These are phyloP conservation scores for Arothron firmamentum DNA, from an alignment of 2,113 vertebrate species.

Conservation along the genomic window DNA sequence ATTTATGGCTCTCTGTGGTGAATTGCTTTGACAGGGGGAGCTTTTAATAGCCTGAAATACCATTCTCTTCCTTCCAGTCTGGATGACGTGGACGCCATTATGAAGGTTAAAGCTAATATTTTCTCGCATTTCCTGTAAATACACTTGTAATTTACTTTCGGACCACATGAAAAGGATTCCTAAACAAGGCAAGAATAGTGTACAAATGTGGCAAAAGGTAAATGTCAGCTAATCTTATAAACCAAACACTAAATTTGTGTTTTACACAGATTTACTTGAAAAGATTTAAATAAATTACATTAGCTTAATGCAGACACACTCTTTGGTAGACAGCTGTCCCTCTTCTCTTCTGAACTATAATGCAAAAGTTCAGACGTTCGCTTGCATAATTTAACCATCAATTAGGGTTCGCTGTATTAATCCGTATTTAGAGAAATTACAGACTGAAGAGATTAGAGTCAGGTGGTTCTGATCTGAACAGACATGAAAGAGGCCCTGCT, in stretches of 20 bases:
- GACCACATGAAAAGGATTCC: no score
- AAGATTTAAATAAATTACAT: slow-evolving; percentile 35
- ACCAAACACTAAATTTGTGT: no score
- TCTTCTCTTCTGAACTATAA: slow-evolving; percentile 22
- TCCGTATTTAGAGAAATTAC: neutral
- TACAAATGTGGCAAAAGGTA: no score
- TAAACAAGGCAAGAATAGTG: no score
- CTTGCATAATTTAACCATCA: slow-evolving; percentile 14
- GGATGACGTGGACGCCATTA: slow-evolving; percentile 29
- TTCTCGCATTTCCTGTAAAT: no score
- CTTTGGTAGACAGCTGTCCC: slow-evolving; percentile 7
- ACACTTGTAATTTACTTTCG: no score
- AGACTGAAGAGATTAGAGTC: slow-evolving; percentile 2
- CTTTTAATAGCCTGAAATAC: slow-evolving; percentile 11
- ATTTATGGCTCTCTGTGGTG: slow-evolving; percentile 12
- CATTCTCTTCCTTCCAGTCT: slow-evolving; percentile 31
- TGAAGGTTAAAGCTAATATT: slow-evolving; percentile 9
- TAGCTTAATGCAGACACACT: slow-evolving; percentile 3
- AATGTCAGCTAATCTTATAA: no score
- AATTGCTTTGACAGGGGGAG: slow-evolving; percentile 30
- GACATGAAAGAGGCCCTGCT: neutral
- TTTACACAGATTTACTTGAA: neutral
- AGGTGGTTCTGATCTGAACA: slow-evolving; percentile 10
- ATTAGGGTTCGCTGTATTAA: slow-evolving; percentile 1
- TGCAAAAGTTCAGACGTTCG: slow-evolving; percentile 17